phyloP scores from a whole-genome alignment of 2,797 vertebrate genomes.

The Brachymystax lenok region DNA sequence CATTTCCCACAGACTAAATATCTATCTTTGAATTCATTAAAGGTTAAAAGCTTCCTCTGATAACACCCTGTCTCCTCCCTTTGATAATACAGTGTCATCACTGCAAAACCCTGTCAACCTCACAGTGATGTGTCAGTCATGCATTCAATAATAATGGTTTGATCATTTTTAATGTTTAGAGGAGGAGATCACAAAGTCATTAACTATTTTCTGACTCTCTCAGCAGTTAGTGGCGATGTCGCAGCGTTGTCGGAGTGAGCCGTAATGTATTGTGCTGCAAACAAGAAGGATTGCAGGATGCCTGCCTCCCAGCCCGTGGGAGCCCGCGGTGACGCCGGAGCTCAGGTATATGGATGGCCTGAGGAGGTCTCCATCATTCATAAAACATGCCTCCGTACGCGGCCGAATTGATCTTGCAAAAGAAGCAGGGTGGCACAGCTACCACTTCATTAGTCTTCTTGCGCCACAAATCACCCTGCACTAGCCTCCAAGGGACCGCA shows the following conservation, averaged over 20 bases:
- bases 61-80: neutral
- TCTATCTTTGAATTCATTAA: conserved; percentile 43
- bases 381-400: conserved; percentile 75
- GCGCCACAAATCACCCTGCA: conserved; percentile 79
- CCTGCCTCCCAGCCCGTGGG: conserved; percentile 70
- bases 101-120: conserved; percentile 33
- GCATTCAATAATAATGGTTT: conserved; percentile 25
- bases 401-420: conserved; percentile 85
- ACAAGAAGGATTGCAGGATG: conserved; percentile 81
- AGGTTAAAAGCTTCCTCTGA: conserved; percentile 38
- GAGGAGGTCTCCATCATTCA: conserved; percentile 85
- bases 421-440: conserved; percentile 81
- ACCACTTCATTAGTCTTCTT: conserved; percentile 85
- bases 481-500: conserved; percentile 60
- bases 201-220: conserved; percentile 58
- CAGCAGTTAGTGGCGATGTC: conserved; percentile 57
- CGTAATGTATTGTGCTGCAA: conserved; percentile 79
- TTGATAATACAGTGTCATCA: conserved; percentile 22
- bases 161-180: conserved; percentile 46
- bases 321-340: conserved; percentile 47
- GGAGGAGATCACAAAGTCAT: conserved; percentile 56
- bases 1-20: conserved; percentile 23
- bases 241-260: conserved; percentile 45
- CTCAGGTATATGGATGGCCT: conserved; percentile 76
- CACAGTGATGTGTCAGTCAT: conserved; percentile 5